phyloP scores from a whole-genome alignment of 2,113 vertebrate species.

The Malurus cyaneus region DNA sequence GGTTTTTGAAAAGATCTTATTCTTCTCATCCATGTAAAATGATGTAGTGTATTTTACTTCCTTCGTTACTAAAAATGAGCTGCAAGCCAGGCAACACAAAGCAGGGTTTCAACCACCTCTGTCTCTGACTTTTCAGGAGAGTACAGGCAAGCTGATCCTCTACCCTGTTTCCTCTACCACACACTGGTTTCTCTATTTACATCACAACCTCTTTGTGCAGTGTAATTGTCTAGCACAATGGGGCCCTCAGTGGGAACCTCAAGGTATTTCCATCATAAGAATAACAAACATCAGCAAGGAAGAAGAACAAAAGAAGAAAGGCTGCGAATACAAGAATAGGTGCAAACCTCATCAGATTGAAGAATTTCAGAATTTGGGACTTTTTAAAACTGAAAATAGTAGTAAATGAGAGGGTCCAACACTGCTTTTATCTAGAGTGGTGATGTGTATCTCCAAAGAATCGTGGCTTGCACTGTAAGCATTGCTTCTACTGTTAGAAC shows the following conservation, averaged over 20 bases:
- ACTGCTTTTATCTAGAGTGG: not conserved
- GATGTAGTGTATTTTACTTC: not conserved
- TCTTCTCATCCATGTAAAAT: not conserved
- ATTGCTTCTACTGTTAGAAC: not conserved
- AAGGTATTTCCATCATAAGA: conserved; percentile 50
- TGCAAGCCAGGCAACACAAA: not conserved
- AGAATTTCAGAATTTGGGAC: not conserved
- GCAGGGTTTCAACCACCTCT: not conserved
- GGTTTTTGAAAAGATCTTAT: not conserved
- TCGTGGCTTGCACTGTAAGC: not conserved
- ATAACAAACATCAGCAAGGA: conserved; percentile 45
- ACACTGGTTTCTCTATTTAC: conserved; percentile 50
- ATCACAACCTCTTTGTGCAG: conserved; percentile 23
- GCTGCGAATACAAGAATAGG: not conserved
- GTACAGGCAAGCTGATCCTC: not conserved
- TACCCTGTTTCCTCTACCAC: conserved; percentile 26
- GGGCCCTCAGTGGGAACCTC: conserved; percentile 60
- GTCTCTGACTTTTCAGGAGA: not conserved
- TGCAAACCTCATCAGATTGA: not conserved
- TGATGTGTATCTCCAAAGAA: not conserved
- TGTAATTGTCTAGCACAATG: conserved; percentile 29
- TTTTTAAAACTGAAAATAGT: not conserved
- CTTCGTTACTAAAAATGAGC: not conserved
- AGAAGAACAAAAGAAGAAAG: conserved; percentile 26
- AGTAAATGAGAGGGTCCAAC: not conserved